These are phyloP conservation scores for Boloria selene DNA, from an alignment of 2,888 invertebrate species.

Conservation along the genomic window DNA sequence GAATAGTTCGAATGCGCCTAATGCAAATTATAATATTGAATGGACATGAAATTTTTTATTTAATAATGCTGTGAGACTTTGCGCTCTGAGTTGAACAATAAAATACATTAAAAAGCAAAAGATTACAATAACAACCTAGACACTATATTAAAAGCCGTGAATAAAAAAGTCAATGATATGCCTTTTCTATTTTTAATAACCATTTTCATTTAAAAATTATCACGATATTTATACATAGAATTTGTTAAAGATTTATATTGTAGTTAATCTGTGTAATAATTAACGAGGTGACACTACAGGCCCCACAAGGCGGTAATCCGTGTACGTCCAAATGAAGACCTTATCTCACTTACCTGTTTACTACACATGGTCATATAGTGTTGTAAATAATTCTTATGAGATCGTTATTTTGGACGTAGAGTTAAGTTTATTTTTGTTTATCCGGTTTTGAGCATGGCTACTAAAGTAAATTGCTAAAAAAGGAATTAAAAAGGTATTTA, in stretches of 20 bases:
- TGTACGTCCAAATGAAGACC: constrained; percentile 29
- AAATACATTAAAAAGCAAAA: too few species aligned
- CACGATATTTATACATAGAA: neutral
- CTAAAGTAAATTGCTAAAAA: neutral
- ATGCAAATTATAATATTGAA: too few species aligned
- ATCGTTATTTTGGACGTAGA: constrained; percentile 15
- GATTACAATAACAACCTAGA: too few species aligned
- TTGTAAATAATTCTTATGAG: constrained; percentile 10
- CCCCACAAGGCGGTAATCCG: constrained; percentile 28
- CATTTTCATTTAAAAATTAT: too few species aligned
- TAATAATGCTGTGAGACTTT: too few species aligned
- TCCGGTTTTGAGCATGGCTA: constrained; percentile 3
- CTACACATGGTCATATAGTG: constrained; percentile 4
- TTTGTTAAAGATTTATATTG: neutral
- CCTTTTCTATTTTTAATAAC: neutral
- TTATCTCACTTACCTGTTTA: constrained; percentile 28
- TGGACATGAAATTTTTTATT: too few species aligned
- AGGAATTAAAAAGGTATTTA: too few species aligned
- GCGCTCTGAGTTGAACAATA: too few species aligned
- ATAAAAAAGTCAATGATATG: too few species aligned
- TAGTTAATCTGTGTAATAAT: constrained; percentile 17
- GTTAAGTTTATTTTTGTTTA: constrained; percentile 3
- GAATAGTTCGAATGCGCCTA: too few species aligned
- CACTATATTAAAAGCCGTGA: too few species aligned
- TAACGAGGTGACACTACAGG: constrained; percentile 21